Conservation (phyloP, 2,888 invertebrate species). For the Fabriciana adippe region DNA sequence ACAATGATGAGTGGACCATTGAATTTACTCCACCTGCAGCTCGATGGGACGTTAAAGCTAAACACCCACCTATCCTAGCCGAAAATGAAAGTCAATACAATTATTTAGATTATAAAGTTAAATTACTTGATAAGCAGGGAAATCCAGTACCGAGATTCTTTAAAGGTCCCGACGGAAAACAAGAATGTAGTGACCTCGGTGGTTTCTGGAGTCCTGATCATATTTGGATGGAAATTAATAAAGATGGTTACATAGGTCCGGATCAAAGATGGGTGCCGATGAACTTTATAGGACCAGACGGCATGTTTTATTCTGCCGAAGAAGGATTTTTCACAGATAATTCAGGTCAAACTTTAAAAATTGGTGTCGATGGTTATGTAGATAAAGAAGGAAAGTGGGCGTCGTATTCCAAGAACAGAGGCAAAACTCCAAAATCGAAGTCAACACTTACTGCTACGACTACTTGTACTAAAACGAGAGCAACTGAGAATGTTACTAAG, state of each 20-base stretch:
- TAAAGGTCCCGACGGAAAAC: slow-evolving; percentile 71
- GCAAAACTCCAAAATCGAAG: slow-evolving; percentile 48
- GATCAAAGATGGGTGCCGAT: slow-evolving; percentile 73
- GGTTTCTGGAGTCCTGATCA: slow-evolving; percentile 69
- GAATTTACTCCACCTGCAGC: slow-evolving; percentile 73
- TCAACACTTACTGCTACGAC: slow-evolving; percentile 47
- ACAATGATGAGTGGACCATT: slow-evolving; percentile 73
- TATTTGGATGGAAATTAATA: slow-evolving; percentile 71
- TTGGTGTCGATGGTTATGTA: slow-evolving; percentile 72
- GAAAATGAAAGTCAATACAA: slow-evolving; percentile 64
- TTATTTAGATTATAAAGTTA: slow-evolving; percentile 74
- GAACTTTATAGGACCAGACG: slow-evolving; percentile 72
- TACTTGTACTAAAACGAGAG: slow-evolving; percentile 41
- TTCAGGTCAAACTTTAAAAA: slow-evolving; percentile 53
- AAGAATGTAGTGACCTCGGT: slow-evolving; percentile 73
- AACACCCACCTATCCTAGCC: slow-evolving; percentile 55
- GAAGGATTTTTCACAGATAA: slow-evolving; percentile 66
- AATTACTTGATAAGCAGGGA: slow-evolving; percentile 67
- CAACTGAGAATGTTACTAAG: slow-evolving; percentile 38
- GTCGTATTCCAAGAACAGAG: slow-evolving; percentile 56
- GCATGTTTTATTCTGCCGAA: slow-evolving; percentile 66
- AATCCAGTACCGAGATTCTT: slow-evolving; percentile 69
- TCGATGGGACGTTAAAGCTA: slow-evolving; percentile 65
- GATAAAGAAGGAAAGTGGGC: slow-evolving; percentile 72
- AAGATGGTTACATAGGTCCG: slow-evolving; percentile 72